These are phyloP conservation scores for Alsophila aescularia DNA, from an alignment of 2,888 invertebrate species.

Conservation along the genomic window DNA sequence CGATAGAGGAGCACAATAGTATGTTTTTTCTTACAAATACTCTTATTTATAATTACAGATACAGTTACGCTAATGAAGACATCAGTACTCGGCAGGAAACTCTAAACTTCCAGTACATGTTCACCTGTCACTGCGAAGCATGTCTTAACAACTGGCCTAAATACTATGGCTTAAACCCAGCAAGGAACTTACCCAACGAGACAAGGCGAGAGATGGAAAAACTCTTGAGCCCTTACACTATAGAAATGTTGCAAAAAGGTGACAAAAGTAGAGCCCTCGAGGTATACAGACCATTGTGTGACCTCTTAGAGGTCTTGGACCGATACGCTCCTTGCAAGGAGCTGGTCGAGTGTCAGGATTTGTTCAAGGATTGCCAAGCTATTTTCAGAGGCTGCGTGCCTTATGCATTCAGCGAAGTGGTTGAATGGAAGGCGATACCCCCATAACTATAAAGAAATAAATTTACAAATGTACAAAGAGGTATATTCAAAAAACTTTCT, in stretches of 20 bases:
- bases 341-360: slow-evolving; percentile 83
- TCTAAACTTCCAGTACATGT: slow-evolving; percentile 90
- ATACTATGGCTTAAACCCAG: slow-evolving; percentile 70
- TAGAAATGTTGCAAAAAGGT: slow-evolving; percentile 76
- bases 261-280: slow-evolving; percentile 65
- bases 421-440: slow-evolving; percentile 57
- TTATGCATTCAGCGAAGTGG: slow-evolving; percentile 50
- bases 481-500: too few species aligned
- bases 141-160: slow-evolving; percentile 89
- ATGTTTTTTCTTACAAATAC: slow-evolving; percentile 2
- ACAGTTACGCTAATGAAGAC: slow-evolving; percentile 88
- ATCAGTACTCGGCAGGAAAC: slow-evolving; percentile 82
- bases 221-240: slow-evolving; percentile 52
- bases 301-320: slow-evolving; percentile 66
- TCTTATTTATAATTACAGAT: slow-evolving; percentile 81
- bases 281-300: slow-evolving; percentile 63
- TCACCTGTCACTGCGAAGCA: slow-evolving; percentile 90
- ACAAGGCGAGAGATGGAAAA: slow-evolving; percentile 50
- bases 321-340: slow-evolving; percentile 74
- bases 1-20: not conserved
- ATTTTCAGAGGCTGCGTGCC: slow-evolving; percentile 66
- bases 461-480: not conserved
- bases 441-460: slow-evolving; percentile 26
- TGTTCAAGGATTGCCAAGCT: slow-evolving; percentile 84
- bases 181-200: slow-evolving; percentile 52